phyloP scores from a whole-genome alignment of 2,888 invertebrate species.

The Merodon equestris region DNA sequence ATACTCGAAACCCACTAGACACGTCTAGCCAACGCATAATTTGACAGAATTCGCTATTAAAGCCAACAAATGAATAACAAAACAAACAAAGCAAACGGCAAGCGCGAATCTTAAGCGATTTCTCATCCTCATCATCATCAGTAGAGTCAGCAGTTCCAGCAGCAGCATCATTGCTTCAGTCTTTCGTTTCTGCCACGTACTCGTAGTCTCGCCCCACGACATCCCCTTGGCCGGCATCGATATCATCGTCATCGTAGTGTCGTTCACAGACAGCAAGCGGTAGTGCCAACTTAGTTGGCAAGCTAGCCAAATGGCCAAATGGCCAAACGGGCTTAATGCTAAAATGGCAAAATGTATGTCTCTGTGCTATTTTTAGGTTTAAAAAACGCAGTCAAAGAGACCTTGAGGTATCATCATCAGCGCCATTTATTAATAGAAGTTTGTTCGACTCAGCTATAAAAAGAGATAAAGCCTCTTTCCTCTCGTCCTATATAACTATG shows the following conservation, averaged over 20 bases:
- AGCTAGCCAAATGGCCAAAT: neutral
- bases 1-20: slow-evolving; percentile 64
- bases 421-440: slow-evolving; percentile 67
- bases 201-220: neutral
- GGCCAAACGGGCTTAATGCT: neutral
- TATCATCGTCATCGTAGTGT: slow-evolving; percentile 27
- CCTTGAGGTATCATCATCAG: slow-evolving; percentile 66
- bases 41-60: slow-evolving; percentile 65
- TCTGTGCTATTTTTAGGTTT: slow-evolving; percentile 57
- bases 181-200: too few species aligned
- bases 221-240: slow-evolving; percentile 8
- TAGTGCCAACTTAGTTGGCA: neutral
- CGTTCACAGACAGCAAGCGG: slow-evolving; percentile 41
- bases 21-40: slow-evolving; percentile 67
- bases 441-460: slow-evolving; percentile 30
- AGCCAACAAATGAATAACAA: slow-evolving; percentile 61
- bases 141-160: too few species aligned
- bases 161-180: neutral
- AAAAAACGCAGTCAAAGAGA: neutral
- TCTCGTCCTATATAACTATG: too few species aligned
- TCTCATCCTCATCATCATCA: slow-evolving; percentile 38
- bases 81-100: slow-evolving; percentile 41
- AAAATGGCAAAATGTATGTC: slow-evolving; percentile 50
- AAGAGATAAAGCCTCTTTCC: neutral
- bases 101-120: slow-evolving; percentile 56